Evolutionary conservation across 2,113 vertebrate genomes (phyloP), one percentile per base, ranked within the genome.

Genomic region (Columbina picui): DNA sequence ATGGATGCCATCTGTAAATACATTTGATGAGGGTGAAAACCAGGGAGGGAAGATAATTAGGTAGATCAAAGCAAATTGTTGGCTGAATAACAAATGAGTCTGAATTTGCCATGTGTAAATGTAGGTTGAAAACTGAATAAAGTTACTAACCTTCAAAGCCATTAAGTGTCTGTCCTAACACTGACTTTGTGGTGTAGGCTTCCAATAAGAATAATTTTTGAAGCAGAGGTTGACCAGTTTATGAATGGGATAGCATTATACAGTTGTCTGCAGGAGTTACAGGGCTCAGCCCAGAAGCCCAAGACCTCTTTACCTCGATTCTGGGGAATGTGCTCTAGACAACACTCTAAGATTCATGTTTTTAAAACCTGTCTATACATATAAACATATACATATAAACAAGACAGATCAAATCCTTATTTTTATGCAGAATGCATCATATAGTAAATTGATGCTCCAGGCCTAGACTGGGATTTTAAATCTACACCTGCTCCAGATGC

Each of bases 401-500:
- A 84, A 47, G 47, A 67, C 27, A 83, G 53, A 76, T 82, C 53
- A 74, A 73, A 83, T 73, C 47, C 36, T 77, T n/a, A 71, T 86
- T 86, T 90, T 56, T 26, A 88, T 90, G 63, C 75, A 78, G 90
- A 85, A 41, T 74, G 50, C 2, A 1, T 83, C 63, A 63, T 19
- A 4, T 3, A 61, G 47, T 80, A 69, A 83, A 88, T 70, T 39
- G 56, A 19, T 83, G 75, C 90, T 96, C 18, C 71, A 43, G 87
- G 94, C 34, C 55, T 88, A 80, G 50, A 43, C 38, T 59, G 27
- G 87, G 84, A 87, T 91, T 91, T 91, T 84, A 63, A 74, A 57
- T 55, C 63, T 59, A 63, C 75, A 63, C 71, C 75, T 91, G 87
- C 60, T 86, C 26, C 68, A 67, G 90, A 56, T 86, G 60, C 49